phyloP scores from a whole-genome alignment of 2,113 vertebrate species.

The Labrus mixtus region DNA sequence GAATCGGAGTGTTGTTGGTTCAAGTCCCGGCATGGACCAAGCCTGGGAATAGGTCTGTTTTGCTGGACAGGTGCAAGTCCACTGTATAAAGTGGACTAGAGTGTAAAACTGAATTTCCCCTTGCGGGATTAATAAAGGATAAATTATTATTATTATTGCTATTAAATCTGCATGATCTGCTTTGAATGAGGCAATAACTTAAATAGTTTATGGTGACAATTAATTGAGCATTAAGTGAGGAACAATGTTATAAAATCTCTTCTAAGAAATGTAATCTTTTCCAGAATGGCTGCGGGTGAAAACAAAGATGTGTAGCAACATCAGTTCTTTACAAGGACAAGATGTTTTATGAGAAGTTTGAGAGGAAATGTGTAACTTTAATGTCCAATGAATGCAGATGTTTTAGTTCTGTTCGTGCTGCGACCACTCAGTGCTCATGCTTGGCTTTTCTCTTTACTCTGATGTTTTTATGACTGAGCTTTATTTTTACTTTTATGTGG shows the following conservation, averaged over 20 bases:
- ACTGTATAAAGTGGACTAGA: too few relatives aligned
- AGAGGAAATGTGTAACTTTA: not conserved
- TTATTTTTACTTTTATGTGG: not conserved
- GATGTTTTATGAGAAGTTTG: not conserved
- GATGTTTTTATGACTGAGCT: not conserved
- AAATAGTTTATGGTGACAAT: not conserved
- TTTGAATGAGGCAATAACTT: not conserved
- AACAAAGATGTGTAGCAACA: not conserved
- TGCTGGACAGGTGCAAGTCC: too few relatives aligned
- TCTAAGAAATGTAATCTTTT: not conserved
- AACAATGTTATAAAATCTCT: not conserved
- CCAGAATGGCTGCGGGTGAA: not conserved
- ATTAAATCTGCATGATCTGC: too few relatives aligned
- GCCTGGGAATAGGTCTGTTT: too few relatives aligned
- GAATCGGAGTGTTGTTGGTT: too few relatives aligned
- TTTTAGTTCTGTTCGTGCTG: not conserved
- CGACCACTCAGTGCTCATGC: not conserved
- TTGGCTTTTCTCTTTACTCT: not conserved
- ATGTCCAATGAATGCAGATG: conserved; percentile 2
- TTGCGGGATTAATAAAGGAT: too few relatives aligned
- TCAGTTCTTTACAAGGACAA: not conserved
- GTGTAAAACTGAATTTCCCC: too few relatives aligned
- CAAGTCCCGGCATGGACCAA: too few relatives aligned
- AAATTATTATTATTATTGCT: too few relatives aligned
- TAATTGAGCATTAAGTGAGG: not conserved